These are phyloP conservation scores for Tetrax tetrax DNA, from an alignment of 2,113 vertebrate genomes.

Conservation along the genomic window DNA sequence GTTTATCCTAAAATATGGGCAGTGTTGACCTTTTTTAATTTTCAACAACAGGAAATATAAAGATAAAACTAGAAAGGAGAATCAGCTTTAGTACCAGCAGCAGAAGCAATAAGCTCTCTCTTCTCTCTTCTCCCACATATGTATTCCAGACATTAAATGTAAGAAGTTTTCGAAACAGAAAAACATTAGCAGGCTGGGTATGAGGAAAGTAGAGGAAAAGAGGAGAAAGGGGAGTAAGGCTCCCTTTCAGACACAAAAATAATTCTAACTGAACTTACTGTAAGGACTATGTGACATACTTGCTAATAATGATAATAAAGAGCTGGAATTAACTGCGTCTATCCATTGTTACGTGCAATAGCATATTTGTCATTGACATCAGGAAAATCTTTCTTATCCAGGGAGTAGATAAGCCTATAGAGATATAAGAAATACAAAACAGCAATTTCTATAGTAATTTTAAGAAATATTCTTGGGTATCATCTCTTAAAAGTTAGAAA, in stretches of 20 bases:
- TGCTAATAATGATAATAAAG: neutral
- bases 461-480: neutral
- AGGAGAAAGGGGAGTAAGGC: neutral
- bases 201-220: neutral
- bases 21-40: neutral
- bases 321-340: neutral
- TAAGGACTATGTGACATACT: neutral
- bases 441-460: neutral
- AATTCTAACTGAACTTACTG: neutral
- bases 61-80: neutral
- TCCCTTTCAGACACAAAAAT: neutral
- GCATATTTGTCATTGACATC: rapidly evolving
- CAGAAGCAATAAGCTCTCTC: neutral
- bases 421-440: neutral
- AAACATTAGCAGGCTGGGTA: neutral
- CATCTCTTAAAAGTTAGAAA: neutral
- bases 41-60: neutral
- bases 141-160: neutral
- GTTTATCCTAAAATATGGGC: neutral
- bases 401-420: neutral
- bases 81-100: neutral
- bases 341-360: neutral
- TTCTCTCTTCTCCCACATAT: neutral
- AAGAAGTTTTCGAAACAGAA: neutral
- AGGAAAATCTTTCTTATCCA: neutral